Base-by-base conservation (phyloP, 35 echinoderm and acorn worm genomes). In the Nesometra sesokonis region DNA sequence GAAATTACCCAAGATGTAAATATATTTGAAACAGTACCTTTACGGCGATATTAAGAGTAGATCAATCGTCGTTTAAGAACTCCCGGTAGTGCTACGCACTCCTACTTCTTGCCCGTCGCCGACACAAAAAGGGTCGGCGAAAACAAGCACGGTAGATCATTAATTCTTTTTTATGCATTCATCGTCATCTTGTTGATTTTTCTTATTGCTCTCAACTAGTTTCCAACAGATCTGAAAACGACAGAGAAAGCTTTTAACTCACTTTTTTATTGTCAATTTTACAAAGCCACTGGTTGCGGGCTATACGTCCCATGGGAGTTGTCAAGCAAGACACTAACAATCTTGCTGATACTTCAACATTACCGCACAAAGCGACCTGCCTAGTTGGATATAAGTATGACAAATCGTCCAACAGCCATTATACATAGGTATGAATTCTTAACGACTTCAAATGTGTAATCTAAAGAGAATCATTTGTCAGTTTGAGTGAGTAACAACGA, bases 201-300 rank as follows among this genome's bases (percentile, higher is more conserved):
- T 67, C 52, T 67, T 67, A 67, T 67, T 67, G 52, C 52, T 67
- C 9, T 67, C 52, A 67, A 67, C 52, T 67, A 67, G 52, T 67
- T 67, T 67, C 9, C 52, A 67, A 67, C 52, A 67, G 52, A 9
- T 67, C 52, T 67, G 52, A 67, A 67, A 67, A 67, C 52, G 52
- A 67, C 52, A 67, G 52, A 67, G 52, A 67, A 67, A 67, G 52
- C 52, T 67, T 67, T 67, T 67, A 67, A 67, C 52, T 67, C 52
- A 67, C 52, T 67, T 67, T 67, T 67, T 67, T 67, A 67, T 67
- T 67, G 52, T 67, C 52, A 67, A 67, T 67, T 67, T 67, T 67
- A 67, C 52, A 67, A 67, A 67, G 52, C 52, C 52, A 67, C 52
- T 67, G 52, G 52, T 67, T 67, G 52, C 52, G 52, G 52, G 52